Percentiles rank a stretch among this genome's conserved stretches.
These are phyloP conservation scores for Ormia ochracea DNA, from an alignment of 2,888 invertebrate species.

Conservation along the genomic window DNA sequence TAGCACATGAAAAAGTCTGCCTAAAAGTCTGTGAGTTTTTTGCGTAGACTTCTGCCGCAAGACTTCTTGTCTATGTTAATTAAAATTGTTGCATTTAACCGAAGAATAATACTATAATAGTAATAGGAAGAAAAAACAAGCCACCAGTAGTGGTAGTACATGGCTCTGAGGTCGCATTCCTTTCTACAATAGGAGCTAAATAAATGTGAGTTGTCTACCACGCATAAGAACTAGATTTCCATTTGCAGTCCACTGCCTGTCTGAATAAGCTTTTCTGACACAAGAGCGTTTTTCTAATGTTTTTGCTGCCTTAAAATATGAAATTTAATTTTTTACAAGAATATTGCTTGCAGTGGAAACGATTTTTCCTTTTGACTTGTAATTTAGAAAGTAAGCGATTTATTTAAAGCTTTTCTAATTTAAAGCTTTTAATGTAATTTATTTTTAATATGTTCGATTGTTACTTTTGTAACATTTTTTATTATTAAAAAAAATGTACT, in stretches of 20 bases:
- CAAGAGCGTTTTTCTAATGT: not conserved
- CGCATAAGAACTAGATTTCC: not conserved
- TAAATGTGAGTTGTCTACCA: not conserved
- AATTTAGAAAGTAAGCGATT: too few relatives aligned
- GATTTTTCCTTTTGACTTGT: too few relatives aligned
- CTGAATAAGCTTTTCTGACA: not conserved
- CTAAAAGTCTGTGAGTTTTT: slow-evolving; percentile 41
- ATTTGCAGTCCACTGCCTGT: slow-evolving; percentile 22
- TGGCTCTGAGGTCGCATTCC: slow-evolving; percentile 21
- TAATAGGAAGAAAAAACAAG: slow-evolving; percentile 4
- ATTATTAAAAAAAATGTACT: too few relatives aligned
- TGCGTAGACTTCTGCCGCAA: slow-evolving; percentile 50
- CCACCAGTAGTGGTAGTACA: not conserved
- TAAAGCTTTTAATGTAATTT: too few relatives aligned
- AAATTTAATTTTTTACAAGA: too few relatives aligned
- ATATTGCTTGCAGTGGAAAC: too few relatives aligned
- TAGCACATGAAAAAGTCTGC: slow-evolving; percentile 20
- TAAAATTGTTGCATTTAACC: slow-evolving; percentile 58
- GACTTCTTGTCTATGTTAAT: slow-evolving; percentile 53
- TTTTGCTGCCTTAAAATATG: slow-evolving; percentile 9
- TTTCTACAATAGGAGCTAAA: not conserved
- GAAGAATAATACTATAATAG: not conserved
- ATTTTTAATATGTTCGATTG: too few relatives aligned
- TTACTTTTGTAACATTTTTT: too few relatives aligned
- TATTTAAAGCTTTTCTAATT: too few relatives aligned